These are phyloP conservation scores for Fragum sueziense DNA, from an alignment of 2,888 invertebrate species.

Conservation along the genomic window DNA sequence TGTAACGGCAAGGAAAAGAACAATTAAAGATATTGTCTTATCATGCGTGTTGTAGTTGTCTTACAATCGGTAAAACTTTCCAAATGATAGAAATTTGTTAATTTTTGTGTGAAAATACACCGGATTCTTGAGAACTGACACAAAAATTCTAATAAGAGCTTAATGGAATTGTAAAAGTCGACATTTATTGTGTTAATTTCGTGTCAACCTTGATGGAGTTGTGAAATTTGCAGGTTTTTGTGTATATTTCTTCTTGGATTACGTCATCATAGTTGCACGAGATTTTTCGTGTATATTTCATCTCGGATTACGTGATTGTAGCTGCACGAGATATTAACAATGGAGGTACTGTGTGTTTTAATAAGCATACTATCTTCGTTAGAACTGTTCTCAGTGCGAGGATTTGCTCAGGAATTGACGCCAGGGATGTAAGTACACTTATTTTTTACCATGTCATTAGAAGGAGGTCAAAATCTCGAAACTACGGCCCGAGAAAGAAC, in stretches of 20 bases:
- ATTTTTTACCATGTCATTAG: too few relatives aligned
- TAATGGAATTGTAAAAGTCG: too few relatives aligned
- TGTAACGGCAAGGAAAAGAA: too few relatives aligned
- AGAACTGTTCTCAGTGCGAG: background rate
- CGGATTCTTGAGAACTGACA: too few relatives aligned
- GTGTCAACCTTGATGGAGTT: background rate
- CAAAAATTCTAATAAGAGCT: too few relatives aligned
- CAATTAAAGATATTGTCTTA: too few relatives aligned
- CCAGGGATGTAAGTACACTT: slow-evolving; percentile 3
- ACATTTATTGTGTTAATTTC: background rate
- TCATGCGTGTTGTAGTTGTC: too few relatives aligned
- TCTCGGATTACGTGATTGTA: background rate
- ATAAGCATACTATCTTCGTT: background rate
- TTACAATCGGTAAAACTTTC: too few relatives aligned
- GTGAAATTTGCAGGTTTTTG: background rate
- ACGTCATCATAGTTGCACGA: background rate
- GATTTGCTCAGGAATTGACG: slow-evolving; percentile 6
- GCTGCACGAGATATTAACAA: background rate
- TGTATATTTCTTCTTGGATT: background rate
- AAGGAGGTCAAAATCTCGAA: too few relatives aligned
- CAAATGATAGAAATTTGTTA: too few relatives aligned
- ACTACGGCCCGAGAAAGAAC: too few relatives aligned
- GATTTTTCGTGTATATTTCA: background rate
- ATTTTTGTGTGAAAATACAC: too few relatives aligned
- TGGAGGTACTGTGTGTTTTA: slow-evolving; percentile 1